These are phyloP conservation scores for Petrocephalus sullivani DNA, from an alignment of 2,797 vertebrate genomes.

Conservation along the genomic window DNA sequence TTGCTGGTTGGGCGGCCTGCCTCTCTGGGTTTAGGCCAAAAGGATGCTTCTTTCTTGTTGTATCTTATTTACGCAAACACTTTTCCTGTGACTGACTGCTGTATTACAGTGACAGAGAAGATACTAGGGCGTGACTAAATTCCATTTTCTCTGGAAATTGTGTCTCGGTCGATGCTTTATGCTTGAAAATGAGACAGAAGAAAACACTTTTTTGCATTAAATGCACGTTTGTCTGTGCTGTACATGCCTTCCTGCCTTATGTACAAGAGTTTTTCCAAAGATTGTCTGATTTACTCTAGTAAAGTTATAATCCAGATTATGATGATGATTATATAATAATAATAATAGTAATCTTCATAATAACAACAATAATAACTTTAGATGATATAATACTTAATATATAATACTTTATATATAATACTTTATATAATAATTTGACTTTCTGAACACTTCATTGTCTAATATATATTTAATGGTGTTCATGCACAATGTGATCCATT, in stretches of 20 bases:
- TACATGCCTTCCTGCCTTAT: background rate
- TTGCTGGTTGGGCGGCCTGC: conserved; percentile 54
- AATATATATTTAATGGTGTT: background rate
- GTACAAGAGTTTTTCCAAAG: background rate
- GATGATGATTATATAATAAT: background rate
- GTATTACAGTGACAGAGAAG: conserved; percentile 9
- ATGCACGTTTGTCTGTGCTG: background rate
- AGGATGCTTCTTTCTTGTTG: conserved; percentile 1
- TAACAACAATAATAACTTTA: background rate
- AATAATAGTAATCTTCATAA: background rate
- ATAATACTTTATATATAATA: background rate
- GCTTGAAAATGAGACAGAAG: background rate
- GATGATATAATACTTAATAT: background rate
- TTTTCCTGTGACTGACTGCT: background rate
- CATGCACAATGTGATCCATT: background rate
- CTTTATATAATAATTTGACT: background rate
- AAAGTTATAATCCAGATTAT: no score
- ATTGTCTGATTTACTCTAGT: no score
- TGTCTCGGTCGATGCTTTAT: conserved; percentile 1
- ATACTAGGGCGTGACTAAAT: conserved; percentile 17
- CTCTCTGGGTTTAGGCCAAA: conserved; percentile 40
- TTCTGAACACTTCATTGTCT: background rate
- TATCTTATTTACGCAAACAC: background rate
- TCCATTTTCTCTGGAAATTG: background rate
- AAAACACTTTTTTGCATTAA: background rate